Conservation (phyloP, 30 jellyfish, hydroid and myxozoan species). For the Turritopsis rubra region DNA sequence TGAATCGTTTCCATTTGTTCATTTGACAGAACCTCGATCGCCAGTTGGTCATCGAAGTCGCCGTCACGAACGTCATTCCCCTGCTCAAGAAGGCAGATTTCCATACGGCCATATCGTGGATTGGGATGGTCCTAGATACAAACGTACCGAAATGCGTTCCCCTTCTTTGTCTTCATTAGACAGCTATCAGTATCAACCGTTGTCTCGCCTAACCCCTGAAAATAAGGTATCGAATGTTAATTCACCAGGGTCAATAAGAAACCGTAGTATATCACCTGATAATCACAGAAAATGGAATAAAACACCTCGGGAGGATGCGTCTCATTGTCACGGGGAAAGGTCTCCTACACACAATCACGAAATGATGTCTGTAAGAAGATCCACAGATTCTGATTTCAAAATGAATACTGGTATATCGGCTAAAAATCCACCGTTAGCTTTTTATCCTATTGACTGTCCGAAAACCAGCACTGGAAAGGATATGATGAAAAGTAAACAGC, state of each 20-base stretch:
- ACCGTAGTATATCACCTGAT: not conserved
- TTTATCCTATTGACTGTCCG: conserved; percentile 24
- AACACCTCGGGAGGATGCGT: not conserved
- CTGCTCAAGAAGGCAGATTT: conserved; percentile 21
- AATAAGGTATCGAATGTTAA: not conserved
- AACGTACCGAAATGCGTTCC: conserved; percentile 7
- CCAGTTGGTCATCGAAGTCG: conserved; percentile 11
- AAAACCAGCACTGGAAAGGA: conserved; percentile 1
- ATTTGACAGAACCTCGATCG: conserved; percentile 5
- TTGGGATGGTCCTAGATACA: conserved; percentile 14
- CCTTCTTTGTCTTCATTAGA: conserved; percentile 21
- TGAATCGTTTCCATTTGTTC: conserved; percentile 21
- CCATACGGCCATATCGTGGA: conserved; percentile 23
- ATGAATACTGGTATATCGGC: not conserved
- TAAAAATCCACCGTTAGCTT: conserved; percentile 18
- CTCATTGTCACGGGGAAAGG: not conserved
- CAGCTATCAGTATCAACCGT: conserved; percentile 32
- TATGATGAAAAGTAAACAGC: not conserved
- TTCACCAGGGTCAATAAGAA: not conserved
- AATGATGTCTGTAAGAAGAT: not conserved
- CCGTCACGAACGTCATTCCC: conserved; percentile 17
- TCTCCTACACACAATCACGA: not conserved
- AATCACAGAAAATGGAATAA: not conserved
- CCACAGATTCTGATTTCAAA: not conserved
- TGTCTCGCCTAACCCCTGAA: conserved; percentile 25